Base-by-base conservation (phyloP, 2,113 vertebrate species). In the Peromyscus polionotus region DNA sequence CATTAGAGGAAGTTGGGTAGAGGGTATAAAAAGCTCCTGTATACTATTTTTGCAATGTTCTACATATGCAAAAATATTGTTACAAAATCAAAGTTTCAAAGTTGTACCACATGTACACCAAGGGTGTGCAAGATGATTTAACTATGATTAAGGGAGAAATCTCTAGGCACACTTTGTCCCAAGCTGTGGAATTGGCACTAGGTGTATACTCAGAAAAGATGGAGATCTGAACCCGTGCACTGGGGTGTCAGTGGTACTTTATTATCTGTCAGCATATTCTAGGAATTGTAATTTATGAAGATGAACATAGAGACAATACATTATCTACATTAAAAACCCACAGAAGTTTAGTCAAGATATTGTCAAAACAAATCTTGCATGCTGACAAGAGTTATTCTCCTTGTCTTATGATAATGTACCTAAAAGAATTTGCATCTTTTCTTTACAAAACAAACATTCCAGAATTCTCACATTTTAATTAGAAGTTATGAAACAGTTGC, bases 291-390 rank as follows among this genome's bases (percentile, higher is more conserved):
- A 22, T 63, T 79, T 91, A 65, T 36, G 6, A 61, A 92, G 36
- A 2, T 84, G 19, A 39, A 42, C 3, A 19, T 24, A 67, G 13
- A n/a, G 14, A 28, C 0, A 51, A 87, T 57, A 19, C 31, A 24
- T 61, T 94, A 68, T 24, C n/a, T 90, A 77, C 88, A 77, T 79
- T 72, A 24, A 94, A 85, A 81, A 90, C 80, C 61, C 63, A 19
- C 33, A 90, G 76, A 73, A 42, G 6, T 92, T 94, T 93, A 67
- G 42, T 65, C n/a, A 48, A 12, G 28, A 48, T 33, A 42, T 26
- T 87, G 28, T 87, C 24, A 31, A 83, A 13, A 6, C 57, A 95
- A 90, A 54, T 22, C 14, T 79, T 90, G 5, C 2, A 73, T 88
- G 5, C 5, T 16, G 6, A 11, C 36, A 1, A 33, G 24, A 45